Percentiles rank a stretch among this genome's conserved stretches.
Evolutionary conservation across 2,797 vertebrate genomes (phyloP).

Genomic region (Podarcis lilfordi): DNA sequence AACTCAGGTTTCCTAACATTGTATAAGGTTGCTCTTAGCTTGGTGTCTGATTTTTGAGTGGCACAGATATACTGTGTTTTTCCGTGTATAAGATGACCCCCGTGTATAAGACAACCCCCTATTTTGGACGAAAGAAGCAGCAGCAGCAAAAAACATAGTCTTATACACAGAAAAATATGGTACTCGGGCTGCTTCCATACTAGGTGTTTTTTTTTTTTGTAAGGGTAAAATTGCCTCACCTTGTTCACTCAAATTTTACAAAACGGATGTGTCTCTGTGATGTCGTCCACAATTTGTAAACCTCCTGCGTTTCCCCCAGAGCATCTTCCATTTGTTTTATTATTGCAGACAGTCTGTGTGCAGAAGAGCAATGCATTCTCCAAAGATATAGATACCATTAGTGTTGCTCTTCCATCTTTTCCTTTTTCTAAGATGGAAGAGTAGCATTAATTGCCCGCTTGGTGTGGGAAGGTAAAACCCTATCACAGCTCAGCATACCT

Average conservation of each 20-base stretch:
- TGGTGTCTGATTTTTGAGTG: background rate
- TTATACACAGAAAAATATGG: too few relatives aligned
- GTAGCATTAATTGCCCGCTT: background rate
- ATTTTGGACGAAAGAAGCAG: too few relatives aligned
- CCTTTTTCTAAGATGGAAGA: background rate
- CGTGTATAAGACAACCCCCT: too few relatives aligned
- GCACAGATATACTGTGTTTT: too few relatives aligned
- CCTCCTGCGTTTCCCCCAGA: background rate
- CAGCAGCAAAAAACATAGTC: too few relatives aligned
- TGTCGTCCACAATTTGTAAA: background rate
- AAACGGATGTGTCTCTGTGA: too few relatives aligned
- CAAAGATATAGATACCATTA: background rate
- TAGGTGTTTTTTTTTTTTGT: too few relatives aligned
- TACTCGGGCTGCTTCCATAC: background rate
- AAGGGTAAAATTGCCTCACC: background rate
- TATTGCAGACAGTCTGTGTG: background rate
- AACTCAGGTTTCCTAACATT: background rate
- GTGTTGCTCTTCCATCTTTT: background rate
- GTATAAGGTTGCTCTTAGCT: background rate
- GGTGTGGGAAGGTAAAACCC: background rate
- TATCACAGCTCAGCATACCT: background rate
- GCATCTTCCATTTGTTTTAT: background rate
- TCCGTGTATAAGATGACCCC: too few relatives aligned
- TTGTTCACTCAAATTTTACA: background rate
- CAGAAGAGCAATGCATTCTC: background rate